phyloP scores from a whole-genome alignment of 2,113 vertebrate species.

The Platysternon megacephalum region DNA sequence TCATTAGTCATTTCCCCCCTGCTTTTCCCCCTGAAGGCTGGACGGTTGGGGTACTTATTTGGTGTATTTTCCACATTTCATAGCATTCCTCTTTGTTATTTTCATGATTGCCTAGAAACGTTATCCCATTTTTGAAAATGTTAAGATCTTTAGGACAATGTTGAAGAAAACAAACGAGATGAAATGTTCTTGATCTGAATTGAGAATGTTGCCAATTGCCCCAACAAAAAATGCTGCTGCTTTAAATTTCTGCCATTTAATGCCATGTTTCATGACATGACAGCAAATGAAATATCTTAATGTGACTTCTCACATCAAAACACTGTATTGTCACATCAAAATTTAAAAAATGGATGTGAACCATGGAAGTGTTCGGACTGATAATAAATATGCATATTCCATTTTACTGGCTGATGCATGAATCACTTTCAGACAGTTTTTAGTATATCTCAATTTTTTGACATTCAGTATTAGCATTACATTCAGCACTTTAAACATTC shows the following conservation, averaged over 20 bases:
- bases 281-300: fast-evolving
- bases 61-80: background rate
- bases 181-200: background rate
- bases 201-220: background rate
- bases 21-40: background rate
- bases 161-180: background rate
- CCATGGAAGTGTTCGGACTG: background rate
- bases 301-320: background rate
- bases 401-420: background rate
- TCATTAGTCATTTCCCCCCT: background rate
- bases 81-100: background rate
- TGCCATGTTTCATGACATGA: background rate
- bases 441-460: background rate
- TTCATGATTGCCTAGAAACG: background rate
- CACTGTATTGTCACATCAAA: background rate
- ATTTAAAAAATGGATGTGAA: background rate
- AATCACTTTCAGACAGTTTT: background rate
- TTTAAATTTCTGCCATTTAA: background rate
- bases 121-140: background rate
- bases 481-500: background rate
- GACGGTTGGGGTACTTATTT: background rate
- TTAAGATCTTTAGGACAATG: background rate
- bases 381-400: background rate
- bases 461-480: background rate
- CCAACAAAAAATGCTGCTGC: background rate